Base-by-base conservation (phyloP, 2,888 invertebrate species). In the Lapara coniferarum region DNA sequence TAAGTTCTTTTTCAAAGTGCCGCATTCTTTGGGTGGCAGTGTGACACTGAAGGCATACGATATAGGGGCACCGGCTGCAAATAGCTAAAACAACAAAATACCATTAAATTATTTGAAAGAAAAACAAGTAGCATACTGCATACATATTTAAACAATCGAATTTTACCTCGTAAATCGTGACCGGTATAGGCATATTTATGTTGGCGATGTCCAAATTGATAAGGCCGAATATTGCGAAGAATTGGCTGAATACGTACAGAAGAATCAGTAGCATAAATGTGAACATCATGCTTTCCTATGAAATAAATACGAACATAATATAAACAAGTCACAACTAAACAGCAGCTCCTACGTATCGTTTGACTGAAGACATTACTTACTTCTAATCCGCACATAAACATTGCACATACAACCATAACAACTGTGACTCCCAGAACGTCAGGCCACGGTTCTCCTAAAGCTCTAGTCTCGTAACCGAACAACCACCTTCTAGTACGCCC, bases 361-460 rank as follows among this genome's bases (percentile, higher is more conserved):
- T 25, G 37, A 37, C 37, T 8, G 37, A 37, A 37, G 37, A 69
- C 69, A 69, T 69, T 71, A 74, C 73, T 83, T 82, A 95, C 95
- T 91, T 95, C 95, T 53, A 95, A 84, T 52, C 95, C 95, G 77
- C 95, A 92, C 95, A 95, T 95, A 77, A 95, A 95, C 88, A 95
- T 92, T 53, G 94, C 93, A 53, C 95, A 95, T 4, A 95, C 94
- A 0, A 95, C 94, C 80, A 95, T 92, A 10, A 95, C 94, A 44
- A 95, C 95, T 0, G 95, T 95, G 3, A 95, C 95, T 7, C 95
- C 95, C 6, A 95, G 78, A 5, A 95, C 95, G 79, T 95, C 95
- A 37, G 95, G 95, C 95, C 95, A 95, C 0, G 95, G 95, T 77
- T 95, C 95, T 0, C 95, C 95, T 69, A 95, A 82, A 0, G 95